These are phyloP conservation scores for Heliornis fulica DNA, from an alignment of 2,113 vertebrate species.

Conservation along the genomic window DNA sequence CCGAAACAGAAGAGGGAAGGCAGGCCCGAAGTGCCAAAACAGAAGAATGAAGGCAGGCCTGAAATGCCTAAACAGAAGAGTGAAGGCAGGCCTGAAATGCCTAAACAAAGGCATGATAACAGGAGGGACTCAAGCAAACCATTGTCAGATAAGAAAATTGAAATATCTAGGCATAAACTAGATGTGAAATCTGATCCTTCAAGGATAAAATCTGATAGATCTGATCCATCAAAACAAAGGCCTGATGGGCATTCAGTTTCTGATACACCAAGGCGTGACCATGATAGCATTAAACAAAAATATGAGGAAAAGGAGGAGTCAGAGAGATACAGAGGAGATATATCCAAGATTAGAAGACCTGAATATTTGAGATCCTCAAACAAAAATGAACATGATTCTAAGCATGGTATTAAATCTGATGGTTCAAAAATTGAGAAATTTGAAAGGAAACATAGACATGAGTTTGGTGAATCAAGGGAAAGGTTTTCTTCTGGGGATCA, in stretches of 20 bases:
- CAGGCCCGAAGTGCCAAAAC: constrained; percentile 73
- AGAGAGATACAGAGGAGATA: constrained; percentile 83
- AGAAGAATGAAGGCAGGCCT: constrained; percentile 74
- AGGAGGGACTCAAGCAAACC: constrained; percentile 79
- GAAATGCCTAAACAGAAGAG: constrained; percentile 77
- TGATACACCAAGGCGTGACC: constrained; percentile 72
- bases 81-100: constrained; percentile 74
- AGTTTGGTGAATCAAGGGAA: constrained; percentile 83
- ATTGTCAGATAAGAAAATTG: constrained; percentile 79
- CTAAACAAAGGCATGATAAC: constrained; percentile 83
- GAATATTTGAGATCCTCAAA: constrained; percentile 86
- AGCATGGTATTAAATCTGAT: constrained; percentile 76
- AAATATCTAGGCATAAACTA: constrained; percentile 83
- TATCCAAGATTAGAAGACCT: constrained; percentile 78
- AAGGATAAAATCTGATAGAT: constrained; percentile 77
- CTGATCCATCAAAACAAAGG: constrained; percentile 80
- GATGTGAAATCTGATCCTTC: constrained; percentile 83
- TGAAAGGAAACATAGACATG: constrained; percentile 83
- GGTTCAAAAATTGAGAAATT: constrained; percentile 79
- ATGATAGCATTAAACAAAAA: constrained; percentile 82
- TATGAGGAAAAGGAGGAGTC: constrained; percentile 74
- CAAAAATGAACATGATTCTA: constrained; percentile 78
- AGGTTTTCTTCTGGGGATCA: constrained; percentile 80
- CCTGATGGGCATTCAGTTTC: constrained; percentile 80
- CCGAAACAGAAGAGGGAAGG: constrained; percentile 77